Evolutionary conservation across 1,140 invertebrate genomes (phyloP), one percentile per base, ranked within the genome.

Genomic region (Oryctes rhinoceros): DNA sequence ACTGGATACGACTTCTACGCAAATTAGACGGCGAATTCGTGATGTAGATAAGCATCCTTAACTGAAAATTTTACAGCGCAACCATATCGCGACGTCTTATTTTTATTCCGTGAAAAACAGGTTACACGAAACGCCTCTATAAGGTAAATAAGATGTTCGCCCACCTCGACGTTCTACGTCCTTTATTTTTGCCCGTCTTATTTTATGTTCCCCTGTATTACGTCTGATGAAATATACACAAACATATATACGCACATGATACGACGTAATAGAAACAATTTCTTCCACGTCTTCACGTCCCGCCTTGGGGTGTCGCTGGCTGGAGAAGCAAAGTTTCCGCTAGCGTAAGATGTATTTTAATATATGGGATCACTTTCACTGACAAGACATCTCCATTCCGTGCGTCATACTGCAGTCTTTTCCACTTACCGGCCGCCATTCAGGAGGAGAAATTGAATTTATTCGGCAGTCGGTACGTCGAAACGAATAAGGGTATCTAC

Each of bases 351-450:
- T 35, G 65, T 67, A 35, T 67, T 67, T 67, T 67, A 67, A 67
- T 67, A 67, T 67, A 67, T 67, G 65, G 18, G 65, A 67, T 67
- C 65, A 67, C 65, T 67, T 67, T 67, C 65, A 67, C 65, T 67
- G 65, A 67, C 65, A 67, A 67, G 65, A 67, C 65, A 67, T 67
- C 65, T 67, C 65, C 65, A 67, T 67, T 67, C 65, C 18, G 18
- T 6, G 30, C 65, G 65, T 67, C 65, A 67, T 35, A 35, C 65
- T 24, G 18, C 65, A 67, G 65, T 67, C 65, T 67, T 67, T 67
- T 67, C 65, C 65, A 67, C 65, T 67, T 67, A 67, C 65, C 18
- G 65, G 6, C 65, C 65, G 30, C 65, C 65, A 67, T 67, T 67
- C 65, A 18, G 65, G 24, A 35, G 24, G 65, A 67, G 18, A 67